Conservation (phyloP, 2,888 invertebrate genomes). For the Erebia palarica region DNA sequence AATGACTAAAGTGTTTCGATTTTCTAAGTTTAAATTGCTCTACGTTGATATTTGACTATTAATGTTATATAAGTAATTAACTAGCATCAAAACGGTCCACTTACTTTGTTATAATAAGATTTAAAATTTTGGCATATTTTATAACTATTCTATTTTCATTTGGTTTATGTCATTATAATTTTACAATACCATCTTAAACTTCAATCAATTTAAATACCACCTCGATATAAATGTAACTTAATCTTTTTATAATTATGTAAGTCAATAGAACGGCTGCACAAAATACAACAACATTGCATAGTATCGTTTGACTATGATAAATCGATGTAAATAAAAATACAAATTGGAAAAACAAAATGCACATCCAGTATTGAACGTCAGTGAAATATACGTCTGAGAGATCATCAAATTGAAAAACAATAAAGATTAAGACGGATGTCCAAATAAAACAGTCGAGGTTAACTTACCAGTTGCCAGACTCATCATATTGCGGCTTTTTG, state of each 20-base stretch:
- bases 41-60: too few species aligned
- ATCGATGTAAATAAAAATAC: constrained; percentile 9
- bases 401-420: constrained; percentile 28
- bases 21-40: too few species aligned
- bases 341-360: constrained; percentile 10
- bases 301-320: not conserved
- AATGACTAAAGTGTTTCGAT: too few species aligned
- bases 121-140: too few species aligned
- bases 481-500: constrained; percentile 25
- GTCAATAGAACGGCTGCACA: not conserved
- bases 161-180: too few species aligned
- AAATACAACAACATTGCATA: not conserved
- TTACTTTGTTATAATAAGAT: too few species aligned
- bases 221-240: not conserved
- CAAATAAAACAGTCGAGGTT: constrained; percentile 26
- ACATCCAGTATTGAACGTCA: constrained; percentile 13
- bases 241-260: not conserved
- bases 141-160: too few species aligned
- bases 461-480: constrained; percentile 21
- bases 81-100: too few species aligned
- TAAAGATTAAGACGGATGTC: constrained; percentile 31
- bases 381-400: constrained; percentile 9
- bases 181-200: too few species aligned
- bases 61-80: too few species aligned
- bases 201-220: too few species aligned